Conservation (phyloP, 2,888 invertebrate genomes). For the Patella depressa region DNA sequence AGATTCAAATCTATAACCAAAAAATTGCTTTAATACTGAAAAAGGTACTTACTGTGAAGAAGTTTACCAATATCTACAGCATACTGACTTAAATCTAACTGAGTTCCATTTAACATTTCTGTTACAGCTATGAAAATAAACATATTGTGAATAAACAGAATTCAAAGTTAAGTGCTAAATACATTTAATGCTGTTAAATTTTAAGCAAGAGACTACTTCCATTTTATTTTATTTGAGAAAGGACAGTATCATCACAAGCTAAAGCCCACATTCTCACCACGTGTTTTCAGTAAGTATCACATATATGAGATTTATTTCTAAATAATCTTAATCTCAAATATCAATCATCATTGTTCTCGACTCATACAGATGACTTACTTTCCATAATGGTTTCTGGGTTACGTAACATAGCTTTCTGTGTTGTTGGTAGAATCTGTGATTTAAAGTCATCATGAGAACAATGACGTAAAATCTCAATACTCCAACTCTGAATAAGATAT, state of each 20-base stretch:
- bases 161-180: no score
- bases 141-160: no score
- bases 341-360: no score
- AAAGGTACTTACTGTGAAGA: conserved; percentile 78
- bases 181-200: no score
- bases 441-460: conserved; percentile 77
- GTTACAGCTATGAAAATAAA: conserved; percentile 75
- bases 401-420: conserved; percentile 91
- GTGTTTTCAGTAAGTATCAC: no score
- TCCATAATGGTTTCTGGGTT: conserved; percentile 90
- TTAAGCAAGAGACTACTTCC: no score
- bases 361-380: conserved; percentile 49
- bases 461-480: conserved; percentile 56
- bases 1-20: no score
- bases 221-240: no score
- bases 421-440: conserved; percentile 82
- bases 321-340: no score
- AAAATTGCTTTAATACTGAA: neutral
- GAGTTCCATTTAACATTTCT: conserved; percentile 80
- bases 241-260: no score
- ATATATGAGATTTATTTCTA: no score
- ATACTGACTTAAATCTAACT: conserved; percentile 84
- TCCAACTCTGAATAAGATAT: conserved; percentile 46
- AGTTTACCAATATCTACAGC: conserved; percentile 85
- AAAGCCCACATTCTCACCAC: no score